These are phyloP conservation scores for Lasius platythorax DNA, from an alignment of 2,888 invertebrate species.

Conservation along the genomic window DNA sequence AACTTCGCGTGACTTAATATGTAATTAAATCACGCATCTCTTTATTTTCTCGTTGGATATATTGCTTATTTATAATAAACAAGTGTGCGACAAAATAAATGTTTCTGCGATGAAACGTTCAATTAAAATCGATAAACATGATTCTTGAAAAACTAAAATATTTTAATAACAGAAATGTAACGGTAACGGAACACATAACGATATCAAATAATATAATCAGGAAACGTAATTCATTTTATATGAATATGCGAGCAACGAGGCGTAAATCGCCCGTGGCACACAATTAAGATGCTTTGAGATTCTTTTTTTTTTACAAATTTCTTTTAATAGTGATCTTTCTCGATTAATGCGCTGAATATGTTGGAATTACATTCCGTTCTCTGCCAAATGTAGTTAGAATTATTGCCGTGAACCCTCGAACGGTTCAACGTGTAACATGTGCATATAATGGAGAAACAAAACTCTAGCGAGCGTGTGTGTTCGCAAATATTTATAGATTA, in stretches of 20 bases:
- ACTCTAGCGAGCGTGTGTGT: conserved; percentile 15
- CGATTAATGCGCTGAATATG: conserved; percentile 35
- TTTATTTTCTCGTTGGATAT: background rate
- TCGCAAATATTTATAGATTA: conserved; percentile 24
- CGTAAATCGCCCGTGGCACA: conserved; percentile 43
- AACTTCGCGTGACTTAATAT: background rate
- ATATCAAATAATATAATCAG: conserved; percentile 17
- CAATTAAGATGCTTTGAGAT: conserved; percentile 34
- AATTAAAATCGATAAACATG: background rate
- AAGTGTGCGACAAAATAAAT: background rate
- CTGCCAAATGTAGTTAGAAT: conserved; percentile 23
- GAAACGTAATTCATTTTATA: conserved; percentile 22
- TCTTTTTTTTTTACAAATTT: conserved; percentile 8
- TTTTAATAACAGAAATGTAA: background rate
- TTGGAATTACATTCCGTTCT: conserved; percentile 22
- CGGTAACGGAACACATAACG: conserved; percentile 26
- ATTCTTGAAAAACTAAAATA: background rate
- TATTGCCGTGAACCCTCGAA: conserved; percentile 15
- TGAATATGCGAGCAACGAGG: conserved; percentile 36
- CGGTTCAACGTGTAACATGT: conserved; percentile 24
- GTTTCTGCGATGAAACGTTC: background rate
- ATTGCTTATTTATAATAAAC: background rate
- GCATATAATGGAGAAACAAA: conserved; percentile 19
- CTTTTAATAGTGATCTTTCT: background rate
- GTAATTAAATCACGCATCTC: background rate